Evolutionary conservation across 1,140 invertebrate species (phyloP).

Genomic region (Trialeurodes vaporariorum): DNA sequence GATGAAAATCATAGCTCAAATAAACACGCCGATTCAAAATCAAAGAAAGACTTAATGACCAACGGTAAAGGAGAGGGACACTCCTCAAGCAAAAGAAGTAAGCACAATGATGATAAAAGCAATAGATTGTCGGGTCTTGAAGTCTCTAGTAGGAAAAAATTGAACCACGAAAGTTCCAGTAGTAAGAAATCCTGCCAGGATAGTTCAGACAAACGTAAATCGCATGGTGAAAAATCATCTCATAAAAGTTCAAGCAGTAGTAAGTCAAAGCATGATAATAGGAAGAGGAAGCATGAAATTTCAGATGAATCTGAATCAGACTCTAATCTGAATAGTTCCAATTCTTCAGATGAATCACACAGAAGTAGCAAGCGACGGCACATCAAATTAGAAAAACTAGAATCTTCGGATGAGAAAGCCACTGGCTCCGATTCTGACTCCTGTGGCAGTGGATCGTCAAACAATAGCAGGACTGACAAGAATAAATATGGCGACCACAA

Average conservation of each 20-base stretch:
- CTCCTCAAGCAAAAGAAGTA: not conserved
- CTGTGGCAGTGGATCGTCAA: not conserved
- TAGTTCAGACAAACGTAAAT: not conserved
- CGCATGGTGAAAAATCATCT: too few relatives aligned
- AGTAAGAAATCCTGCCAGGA: not conserved
- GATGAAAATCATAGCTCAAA: too few relatives aligned
- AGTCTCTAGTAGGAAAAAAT: too few relatives aligned
- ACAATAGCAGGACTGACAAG: not conserved
- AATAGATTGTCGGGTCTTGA: too few relatives aligned
- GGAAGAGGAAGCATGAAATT: slow-evolving; percentile 35
- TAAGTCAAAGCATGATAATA: slow-evolving; percentile 28
- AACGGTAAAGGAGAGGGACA: not conserved
- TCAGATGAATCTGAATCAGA: slow-evolving; percentile 26
- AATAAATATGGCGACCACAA: too few relatives aligned
- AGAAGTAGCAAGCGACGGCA: slow-evolving; percentile 25
- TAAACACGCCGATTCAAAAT: too few relatives aligned
- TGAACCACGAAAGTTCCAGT: not conserved
- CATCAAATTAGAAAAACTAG: slow-evolving; percentile 30
- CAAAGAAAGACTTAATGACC: slow-evolving; percentile 11
- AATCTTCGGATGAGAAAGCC: slow-evolving; percentile 6
- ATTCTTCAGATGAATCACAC: not conserved
- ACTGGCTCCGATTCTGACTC: slow-evolving; percentile 15
- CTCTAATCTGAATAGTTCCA: not conserved
- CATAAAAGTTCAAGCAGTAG: too few relatives aligned
- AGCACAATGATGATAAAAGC: not conserved